Evolutionary conservation across 1,140 invertebrate species (phyloP).

Genomic region (Lysiphlebus fabarum): DNA sequence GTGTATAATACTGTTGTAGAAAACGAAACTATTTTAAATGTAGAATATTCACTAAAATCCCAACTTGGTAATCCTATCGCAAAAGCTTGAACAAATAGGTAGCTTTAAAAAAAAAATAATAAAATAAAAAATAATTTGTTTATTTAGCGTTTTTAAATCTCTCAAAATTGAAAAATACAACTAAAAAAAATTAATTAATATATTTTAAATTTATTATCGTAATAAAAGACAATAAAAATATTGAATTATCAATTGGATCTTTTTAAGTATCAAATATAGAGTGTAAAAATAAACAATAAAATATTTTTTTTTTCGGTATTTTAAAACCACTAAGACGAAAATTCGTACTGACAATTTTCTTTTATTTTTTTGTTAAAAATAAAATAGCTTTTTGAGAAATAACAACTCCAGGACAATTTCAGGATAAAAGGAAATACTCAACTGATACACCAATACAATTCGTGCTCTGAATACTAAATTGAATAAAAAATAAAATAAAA

Average conservation of each 20-base stretch:
- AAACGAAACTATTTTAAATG: no score
- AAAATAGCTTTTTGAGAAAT: background rate
- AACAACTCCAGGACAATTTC: no score
- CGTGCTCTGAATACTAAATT: no score
- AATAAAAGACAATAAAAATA: no score
- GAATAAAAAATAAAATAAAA: no score
- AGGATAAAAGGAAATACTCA: no score
- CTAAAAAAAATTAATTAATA: background rate
- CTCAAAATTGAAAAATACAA: background rate
- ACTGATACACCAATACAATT: no score
- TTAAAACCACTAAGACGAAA: background rate
- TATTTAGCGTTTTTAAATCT: background rate
- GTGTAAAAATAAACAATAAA: no score
- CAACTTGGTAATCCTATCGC: conserved; percentile 14
- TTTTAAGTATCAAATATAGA: no score
- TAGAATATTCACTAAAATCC: conserved; percentile 8
- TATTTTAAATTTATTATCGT: no score
- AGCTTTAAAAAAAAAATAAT: background rate
- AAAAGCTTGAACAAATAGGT: conserved; percentile 10
- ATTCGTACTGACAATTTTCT: background rate
- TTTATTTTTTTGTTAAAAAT: background rate
- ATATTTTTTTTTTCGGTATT: background rate
- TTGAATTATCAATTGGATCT: no score
- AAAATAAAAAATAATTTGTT: background rate
- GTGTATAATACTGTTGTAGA: no score